Percentiles rank a stretch among this genome's conserved stretches.
Conservation (phyloP, 2,113 vertebrate genomes). For the Gnathonemus longibarbis region DNA sequence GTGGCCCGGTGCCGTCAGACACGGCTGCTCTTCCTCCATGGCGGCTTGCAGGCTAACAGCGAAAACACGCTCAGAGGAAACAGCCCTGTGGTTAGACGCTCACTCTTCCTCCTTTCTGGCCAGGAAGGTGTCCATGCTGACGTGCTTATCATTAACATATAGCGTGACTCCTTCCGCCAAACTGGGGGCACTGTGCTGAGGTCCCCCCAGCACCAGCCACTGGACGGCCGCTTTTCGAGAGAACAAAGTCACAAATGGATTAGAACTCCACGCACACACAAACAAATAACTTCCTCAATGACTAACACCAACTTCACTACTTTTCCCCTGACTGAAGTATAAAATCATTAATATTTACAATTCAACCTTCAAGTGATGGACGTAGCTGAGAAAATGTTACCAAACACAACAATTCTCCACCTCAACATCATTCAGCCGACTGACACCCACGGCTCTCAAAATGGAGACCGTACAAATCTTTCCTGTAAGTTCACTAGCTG, state of each 20-base stretch:
- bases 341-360: no score
- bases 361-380: no score
- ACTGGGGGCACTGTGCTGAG: not conserved
- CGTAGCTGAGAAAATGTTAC: not conserved
- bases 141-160: not conserved
- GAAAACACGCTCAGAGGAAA: constrained; percentile 8
- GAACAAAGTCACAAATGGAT: not conserved
- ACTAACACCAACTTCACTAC: not conserved
- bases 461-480: not conserved
- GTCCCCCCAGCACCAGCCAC: not conserved
- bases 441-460: not conserved
- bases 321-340: not conserved
- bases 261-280: not conserved
- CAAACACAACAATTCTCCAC: not conserved
- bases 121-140: constrained; percentile 6
- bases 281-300: not conserved
- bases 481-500: not conserved
- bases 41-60: not conserved
- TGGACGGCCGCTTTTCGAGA: not conserved
- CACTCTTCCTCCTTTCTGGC: not conserved
- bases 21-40: constrained; percentile 14
- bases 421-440: no score
- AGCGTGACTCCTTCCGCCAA: not conserved
- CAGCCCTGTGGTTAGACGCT: not conserved
- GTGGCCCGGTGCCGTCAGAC: not conserved